Evolutionary conservation across 2,113 vertebrate genomes (phyloP).

Genomic region (Thunnus thynnus): DNA sequence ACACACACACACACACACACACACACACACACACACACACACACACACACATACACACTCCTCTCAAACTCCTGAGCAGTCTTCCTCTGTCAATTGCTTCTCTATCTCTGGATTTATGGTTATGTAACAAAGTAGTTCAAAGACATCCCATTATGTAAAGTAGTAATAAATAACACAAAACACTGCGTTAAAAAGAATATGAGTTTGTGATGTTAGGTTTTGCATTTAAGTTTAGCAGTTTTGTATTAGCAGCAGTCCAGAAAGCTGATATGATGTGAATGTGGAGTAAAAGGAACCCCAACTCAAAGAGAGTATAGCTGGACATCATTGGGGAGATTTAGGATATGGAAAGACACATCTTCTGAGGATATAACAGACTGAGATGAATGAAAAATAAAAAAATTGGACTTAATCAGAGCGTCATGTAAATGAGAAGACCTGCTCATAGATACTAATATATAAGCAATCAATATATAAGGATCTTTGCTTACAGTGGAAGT

Average conservation of each 20-base stretch:
- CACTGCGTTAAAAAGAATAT: too few relatives aligned
- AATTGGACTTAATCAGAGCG: too few relatives aligned
- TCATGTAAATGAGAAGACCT: too few relatives aligned
- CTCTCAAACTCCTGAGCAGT: too few relatives aligned
- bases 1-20: neutral
- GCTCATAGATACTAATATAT: neutral
- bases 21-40: neutral
- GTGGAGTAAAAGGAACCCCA: neutral
- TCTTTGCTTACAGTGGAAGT: too few relatives aligned
- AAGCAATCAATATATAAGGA: too few relatives aligned
- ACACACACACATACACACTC: neutral
- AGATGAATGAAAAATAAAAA: too few relatives aligned
- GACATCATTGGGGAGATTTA: neutral
- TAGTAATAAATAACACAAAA: too few relatives aligned
- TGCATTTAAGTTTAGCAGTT: neutral
- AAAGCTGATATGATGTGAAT: neutral
- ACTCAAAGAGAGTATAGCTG: neutral
- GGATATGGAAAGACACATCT: neutral
- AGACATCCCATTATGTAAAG: too few relatives aligned
- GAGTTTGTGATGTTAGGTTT: too few relatives aligned
- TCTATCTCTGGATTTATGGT: neutral
- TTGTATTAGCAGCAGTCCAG: neutral
- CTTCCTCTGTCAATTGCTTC: too few relatives aligned
- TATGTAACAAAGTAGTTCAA: neutral
- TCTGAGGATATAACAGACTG: neutral